phyloP scores from a whole-genome alignment of 2,888 invertebrate genomes.

The Drosophila differens region DNA sequence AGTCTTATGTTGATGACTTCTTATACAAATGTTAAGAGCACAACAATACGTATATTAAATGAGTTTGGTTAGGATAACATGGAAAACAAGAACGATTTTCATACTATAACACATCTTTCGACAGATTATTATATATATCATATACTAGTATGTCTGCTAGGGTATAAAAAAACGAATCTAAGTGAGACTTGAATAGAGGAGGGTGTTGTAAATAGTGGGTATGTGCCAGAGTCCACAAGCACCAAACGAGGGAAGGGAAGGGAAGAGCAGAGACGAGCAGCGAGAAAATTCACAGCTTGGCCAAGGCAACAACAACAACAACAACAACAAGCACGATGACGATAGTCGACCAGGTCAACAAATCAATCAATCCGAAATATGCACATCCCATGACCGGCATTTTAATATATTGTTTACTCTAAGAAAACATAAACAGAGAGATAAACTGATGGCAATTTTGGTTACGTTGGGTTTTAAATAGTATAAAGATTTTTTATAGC shows the following conservation, averaged over 20 bases:
- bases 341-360: conserved; percentile 57
- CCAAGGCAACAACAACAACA: conserved; percentile 19
- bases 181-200: conserved; percentile 54
- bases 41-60: not conserved
- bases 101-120: not conserved
- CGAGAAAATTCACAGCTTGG: conserved; percentile 23
- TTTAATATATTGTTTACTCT: conserved; percentile 44
- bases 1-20: not conserved
- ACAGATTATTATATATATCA: not conserved
- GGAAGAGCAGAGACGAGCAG: not conserved
- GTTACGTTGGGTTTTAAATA: not conserved
- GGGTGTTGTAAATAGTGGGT: conserved; percentile 12
- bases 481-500: not conserved
- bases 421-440: not conserved
- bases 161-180: conserved; percentile 39
- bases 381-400: conserved; percentile 63
- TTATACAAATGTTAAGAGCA: not conserved
- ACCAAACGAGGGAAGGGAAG: not conserved
- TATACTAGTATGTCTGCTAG: not conserved
- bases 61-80: not conserved
- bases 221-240: not conserved
- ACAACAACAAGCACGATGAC: not conserved
- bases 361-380: conserved; percentile 70
- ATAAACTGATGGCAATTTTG: not conserved
- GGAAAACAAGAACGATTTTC: not conserved